These are phyloP conservation scores for Drosophila maculinotata DNA, from an alignment of 2,888 invertebrate genomes.

Conservation along the genomic window DNA sequence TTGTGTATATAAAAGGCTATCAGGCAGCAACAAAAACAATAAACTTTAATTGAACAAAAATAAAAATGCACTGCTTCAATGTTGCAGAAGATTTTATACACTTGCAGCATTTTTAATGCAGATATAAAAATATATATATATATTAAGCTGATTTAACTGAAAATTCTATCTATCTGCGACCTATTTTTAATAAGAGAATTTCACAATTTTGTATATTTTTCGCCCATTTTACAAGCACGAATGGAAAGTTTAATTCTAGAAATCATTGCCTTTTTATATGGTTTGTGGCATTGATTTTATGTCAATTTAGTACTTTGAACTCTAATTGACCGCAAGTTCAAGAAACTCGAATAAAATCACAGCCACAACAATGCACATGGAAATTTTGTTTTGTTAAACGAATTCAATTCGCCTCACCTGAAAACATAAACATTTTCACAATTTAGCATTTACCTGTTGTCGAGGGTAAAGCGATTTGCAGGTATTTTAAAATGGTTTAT, in stretches of 20 bases:
- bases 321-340: slow-evolving; percentile 26
- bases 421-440: slow-evolving; percentile 7
- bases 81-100: not conserved
- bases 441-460: slow-evolving; percentile 3
- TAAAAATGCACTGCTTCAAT: slow-evolving; percentile 3
- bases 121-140: too few species aligned
- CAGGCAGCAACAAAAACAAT: slow-evolving; percentile 13
- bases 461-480: slow-evolving; percentile 5
- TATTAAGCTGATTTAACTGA: not conserved
- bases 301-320: not conserved
- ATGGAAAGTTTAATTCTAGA: too few species aligned
- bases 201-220: too few species aligned
- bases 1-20: not conserved
- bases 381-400: slow-evolving; percentile 8
- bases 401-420: not conserved
- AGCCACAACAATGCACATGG: not conserved
- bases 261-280: too few species aligned
- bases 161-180: too few species aligned
- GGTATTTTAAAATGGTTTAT: slow-evolving; percentile 6
- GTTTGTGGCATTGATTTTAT: slow-evolving; percentile 7
- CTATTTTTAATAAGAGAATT: too few species aligned
- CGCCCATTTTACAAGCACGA: too few species aligned
- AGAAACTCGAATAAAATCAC: slow-evolving; percentile 5
- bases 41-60: slow-evolving; percentile 30
- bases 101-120: too few species aligned